Base-by-base conservation (phyloP, 2,797 vertebrate species). In the Neoniphon sammara region DNA sequence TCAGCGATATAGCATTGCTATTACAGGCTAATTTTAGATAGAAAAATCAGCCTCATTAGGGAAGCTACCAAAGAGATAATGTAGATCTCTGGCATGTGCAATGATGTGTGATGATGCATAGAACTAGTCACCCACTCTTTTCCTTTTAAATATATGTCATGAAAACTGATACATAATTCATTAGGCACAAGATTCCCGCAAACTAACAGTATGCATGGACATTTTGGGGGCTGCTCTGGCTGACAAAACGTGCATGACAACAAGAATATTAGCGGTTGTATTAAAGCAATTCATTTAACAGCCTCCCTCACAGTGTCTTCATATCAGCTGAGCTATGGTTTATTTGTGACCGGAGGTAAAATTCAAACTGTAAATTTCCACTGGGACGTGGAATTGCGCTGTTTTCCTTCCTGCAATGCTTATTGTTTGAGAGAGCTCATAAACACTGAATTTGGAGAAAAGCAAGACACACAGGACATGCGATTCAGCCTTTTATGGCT, bases 121-220 rank as follows among this genome's bases (percentile, higher is more conserved):
- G 34, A 83, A 72, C 50, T 53, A 57, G 59, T 77, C 34, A 57
- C 62, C 7, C 52, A 27, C 73, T 59, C 66, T 61, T 53, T 78
- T 78, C 78, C 70, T 87, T 80, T 82, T 66, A 88, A 87, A 90
- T 90, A 74, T 87, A 47, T 90, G 87, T 88, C 91, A 91, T 20
- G 12, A 69, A 77, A 83, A 77, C 55, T 57, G 31, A 85, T 92
- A 23, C 66, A 93, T 93, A 77, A 87, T 93, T 91, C 25, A 93
- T 83, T 10, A 73, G 44, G 61, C 70, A 75, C n/a, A 1, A 57
- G 65, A 65, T 61, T 69, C 54, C 49, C 25, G 10, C 65, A 42
- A 44, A 7, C 39, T 62, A 68, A 87, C 77, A 81, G 84, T 70
- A 71, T 82, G 78, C 55, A 49, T 44, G 63, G 62, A 70, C 66